Evolutionary conservation across 2,888 invertebrate species (phyloP), one percentile per base, ranked within the genome.

Genomic region (Plagodis pulveraria): DNA sequence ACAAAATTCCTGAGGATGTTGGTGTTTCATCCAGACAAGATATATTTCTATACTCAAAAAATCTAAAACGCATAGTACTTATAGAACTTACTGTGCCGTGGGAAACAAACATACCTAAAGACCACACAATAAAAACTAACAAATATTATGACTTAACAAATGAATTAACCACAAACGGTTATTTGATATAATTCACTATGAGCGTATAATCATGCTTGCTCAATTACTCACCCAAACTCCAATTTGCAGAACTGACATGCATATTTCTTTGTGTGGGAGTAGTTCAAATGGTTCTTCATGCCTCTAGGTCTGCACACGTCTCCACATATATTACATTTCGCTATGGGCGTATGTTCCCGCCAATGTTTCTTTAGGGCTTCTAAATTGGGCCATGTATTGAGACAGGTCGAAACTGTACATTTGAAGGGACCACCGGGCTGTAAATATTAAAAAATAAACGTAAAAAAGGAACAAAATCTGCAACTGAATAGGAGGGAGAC

Each of bases 361-460:
- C 71, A 72, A 44, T 72, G 72, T 0, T 35, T 8, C 6, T 50
- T 47, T 7, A 72, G 51, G 0, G 12, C 45, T 0, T 53, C 58
- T 0, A 44, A 40, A 0, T 62, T 58, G 0, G 56, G 32, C 5
- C 36, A 44, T 2, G 35, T 10, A 9, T 44, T 32, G 0, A 55
- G 59, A 50, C 72, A 72, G n/a, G 66, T 55, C 0, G 63, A 72
- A 10, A 67, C 55, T 0, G 63, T 40, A 46, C 72, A 72, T 43
- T 56, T 65, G 55, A 51, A 65, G 0, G 59, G 49, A 2, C 56
- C 43, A 5, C 55, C 32, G 0, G 60, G 43, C 71, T 71, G 56
- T n/a, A 56, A 60, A 1, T 1, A 36, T 6, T 2, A 4, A 22
- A 22, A 22, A 22, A 22, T 2, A 22, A 22, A 22, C 22, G 1